Percentiles rank a stretch among this genome's conserved stretches.
Conservation (phyloP, 2,888 invertebrate species). For the Ditula angustiorana region DNA sequence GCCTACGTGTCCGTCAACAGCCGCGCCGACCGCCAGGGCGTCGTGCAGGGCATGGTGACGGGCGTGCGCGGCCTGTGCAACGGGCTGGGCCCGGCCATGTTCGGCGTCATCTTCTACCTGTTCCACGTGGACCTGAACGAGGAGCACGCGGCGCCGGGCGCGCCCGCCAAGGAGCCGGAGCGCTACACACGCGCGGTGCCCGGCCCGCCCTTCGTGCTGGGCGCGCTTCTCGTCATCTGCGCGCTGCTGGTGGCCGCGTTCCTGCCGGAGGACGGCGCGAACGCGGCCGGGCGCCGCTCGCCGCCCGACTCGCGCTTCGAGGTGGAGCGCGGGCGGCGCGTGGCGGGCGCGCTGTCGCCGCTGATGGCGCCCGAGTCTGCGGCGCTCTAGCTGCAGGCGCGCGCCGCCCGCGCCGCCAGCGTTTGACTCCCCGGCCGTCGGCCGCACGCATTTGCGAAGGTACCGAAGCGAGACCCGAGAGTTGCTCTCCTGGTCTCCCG, state of each 20-base stretch:
- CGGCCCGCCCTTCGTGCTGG: constrained; percentile 99
- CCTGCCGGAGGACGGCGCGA: constrained; percentile 88
- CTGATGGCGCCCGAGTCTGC: constrained; percentile 92
- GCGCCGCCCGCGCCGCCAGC: constrained; percentile 77
- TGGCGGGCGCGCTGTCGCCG: constrained; percentile 91
- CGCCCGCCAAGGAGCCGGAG: constrained; percentile 69
- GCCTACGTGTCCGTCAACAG: constrained; percentile 99
- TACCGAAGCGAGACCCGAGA: constrained; percentile 70
- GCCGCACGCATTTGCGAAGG: constrained; percentile 71
- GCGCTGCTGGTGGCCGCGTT: constrained; percentile 97
- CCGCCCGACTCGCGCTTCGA: constrained; percentile 93
- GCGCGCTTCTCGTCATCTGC: constrained; percentile 97
- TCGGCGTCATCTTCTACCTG: constrained; percentile 98
- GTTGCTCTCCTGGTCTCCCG: constrained; percentile 63
- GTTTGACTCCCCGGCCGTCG: constrained; percentile 66
- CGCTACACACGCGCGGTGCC: constrained; percentile 91
- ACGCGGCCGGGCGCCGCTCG: constrained; percentile 72
- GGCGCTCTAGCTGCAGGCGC: constrained; percentile 87
- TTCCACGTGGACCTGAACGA: constrained; percentile 99
- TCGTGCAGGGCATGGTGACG: constrained; percentile 99
- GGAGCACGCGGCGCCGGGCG: constrained; percentile 77
- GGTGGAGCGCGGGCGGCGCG: constrained; percentile 91
- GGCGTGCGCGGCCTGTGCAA: constrained; percentile 99
- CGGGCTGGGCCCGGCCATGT: constrained; percentile 99
- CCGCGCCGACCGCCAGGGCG: constrained; percentile 98